Conservation (phyloP, 2,797 vertebrate genomes). For the Chelidonichthys spinosus region DNA sequence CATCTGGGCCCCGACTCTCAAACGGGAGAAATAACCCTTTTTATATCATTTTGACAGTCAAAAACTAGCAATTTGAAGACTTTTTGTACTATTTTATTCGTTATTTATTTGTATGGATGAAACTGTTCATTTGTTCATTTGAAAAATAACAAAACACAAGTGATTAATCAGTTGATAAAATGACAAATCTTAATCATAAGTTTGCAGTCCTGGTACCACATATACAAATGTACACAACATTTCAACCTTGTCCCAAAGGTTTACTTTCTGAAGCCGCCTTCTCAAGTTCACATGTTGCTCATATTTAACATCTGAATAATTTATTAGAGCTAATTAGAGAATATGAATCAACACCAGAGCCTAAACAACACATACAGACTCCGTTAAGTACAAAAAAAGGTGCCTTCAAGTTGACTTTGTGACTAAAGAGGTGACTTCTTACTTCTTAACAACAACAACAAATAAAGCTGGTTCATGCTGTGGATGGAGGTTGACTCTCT, state of each 20-base stretch:
- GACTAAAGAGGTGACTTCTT: constrained; percentile 25
- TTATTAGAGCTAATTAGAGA: constrained; percentile 49
- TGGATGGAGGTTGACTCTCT: constrained; percentile 48
- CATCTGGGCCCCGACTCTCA: not conserved
- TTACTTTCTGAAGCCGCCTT: constrained; percentile 14
- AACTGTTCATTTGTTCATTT: not conserved
- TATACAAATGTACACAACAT: not conserved
- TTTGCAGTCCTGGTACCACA: not conserved
- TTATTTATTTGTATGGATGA: not conserved
- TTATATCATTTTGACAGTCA: not conserved
- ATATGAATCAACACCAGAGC: constrained; percentile 45
- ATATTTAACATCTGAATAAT: constrained; percentile 51
- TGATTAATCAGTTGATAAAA: not conserved
- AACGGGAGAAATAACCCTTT: not conserved
- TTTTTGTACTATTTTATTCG: not conserved
- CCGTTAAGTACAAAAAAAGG: constrained; percentile 15
- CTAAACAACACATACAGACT: constrained; percentile 25
- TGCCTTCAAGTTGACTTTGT: constrained; percentile 43
- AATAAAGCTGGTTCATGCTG: constrained; percentile 13
- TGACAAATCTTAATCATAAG: not conserved
- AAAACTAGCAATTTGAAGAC: not conserved
- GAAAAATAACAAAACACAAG: too few relatives aligned
- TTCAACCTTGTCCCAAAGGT: not conserved
- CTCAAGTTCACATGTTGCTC: constrained; percentile 37
- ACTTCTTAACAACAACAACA: constrained; percentile 15